Evolutionary conservation across 2,888 invertebrate genomes (phyloP).

Genomic region (Trichopoda pennipes): DNA sequence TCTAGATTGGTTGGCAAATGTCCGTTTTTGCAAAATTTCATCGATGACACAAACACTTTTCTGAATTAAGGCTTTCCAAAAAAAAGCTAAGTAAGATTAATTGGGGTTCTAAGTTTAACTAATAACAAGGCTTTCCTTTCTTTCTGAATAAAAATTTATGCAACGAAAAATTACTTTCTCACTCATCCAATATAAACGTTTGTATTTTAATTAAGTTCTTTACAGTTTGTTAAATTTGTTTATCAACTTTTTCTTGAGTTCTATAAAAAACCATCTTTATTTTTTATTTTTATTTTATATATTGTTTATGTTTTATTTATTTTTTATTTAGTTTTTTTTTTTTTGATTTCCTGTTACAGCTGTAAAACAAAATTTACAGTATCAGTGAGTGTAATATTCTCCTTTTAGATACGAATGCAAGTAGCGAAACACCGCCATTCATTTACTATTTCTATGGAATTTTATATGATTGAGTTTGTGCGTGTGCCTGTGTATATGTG

Average conservation of each 20-base stretch:
- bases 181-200: conserved; percentile 39
- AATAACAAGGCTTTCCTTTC: too few relatives aligned
- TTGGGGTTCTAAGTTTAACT: too few relatives aligned
- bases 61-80: too few relatives aligned
- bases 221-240: conserved; percentile 53
- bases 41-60: too few relatives aligned
- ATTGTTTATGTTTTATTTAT: too few relatives aligned
- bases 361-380: conserved; percentile 8
- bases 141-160: neutral
- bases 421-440: conserved; percentile 35
- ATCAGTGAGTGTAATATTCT: conserved; percentile 26
- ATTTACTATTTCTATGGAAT: conserved; percentile 8
- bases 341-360: conserved; percentile 53
- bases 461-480: neutral
- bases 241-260: conserved; percentile 51
- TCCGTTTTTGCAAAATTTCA: too few relatives aligned
- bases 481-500: neutral
- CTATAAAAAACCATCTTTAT: conserved; percentile 47
- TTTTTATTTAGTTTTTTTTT: conserved; percentile 13
- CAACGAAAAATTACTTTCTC: neutral
- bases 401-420: conserved; percentile 2
- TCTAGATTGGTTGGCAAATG: too few relatives aligned
- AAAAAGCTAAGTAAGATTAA: too few relatives aligned
- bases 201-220: conserved; percentile 59
- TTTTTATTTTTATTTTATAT: neutral